Evolutionary conservation across 2,888 invertebrate species (phyloP).

Genomic region (Zygaena filipendulae): DNA sequence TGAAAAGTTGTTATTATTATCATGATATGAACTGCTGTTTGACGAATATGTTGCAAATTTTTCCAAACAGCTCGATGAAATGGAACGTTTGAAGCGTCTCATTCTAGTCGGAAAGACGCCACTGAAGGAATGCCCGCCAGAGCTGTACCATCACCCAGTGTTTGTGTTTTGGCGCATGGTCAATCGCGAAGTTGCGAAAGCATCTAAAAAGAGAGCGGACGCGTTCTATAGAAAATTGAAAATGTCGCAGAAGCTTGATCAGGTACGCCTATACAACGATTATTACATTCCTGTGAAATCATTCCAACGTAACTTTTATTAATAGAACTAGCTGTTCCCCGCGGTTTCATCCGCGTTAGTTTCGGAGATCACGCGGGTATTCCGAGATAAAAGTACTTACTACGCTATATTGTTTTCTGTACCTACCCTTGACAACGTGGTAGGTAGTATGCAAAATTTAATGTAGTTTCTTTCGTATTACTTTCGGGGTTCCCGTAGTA

Average conservation of each 20-base stretch:
- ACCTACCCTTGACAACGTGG: too few species aligned
- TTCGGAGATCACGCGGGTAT: too few species aligned
- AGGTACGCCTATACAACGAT: slow-evolving; percentile 29
- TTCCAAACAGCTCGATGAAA: slow-evolving; percentile 74
- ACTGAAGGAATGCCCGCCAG: slow-evolving; percentile 72
- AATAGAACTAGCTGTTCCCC: too few species aligned
- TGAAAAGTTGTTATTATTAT: too few species aligned
- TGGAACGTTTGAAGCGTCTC: slow-evolving; percentile 75
- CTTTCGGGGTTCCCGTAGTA: too few species aligned
- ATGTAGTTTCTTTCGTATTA: too few species aligned
- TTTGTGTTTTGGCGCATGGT: slow-evolving; percentile 73
- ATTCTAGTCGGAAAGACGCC: slow-evolving; percentile 76
- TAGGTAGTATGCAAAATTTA: too few species aligned
- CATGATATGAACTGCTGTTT: too few species aligned
- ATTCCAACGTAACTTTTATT: not conserved
- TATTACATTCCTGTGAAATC: slow-evolving; percentile 1
- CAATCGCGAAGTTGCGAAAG: slow-evolving; percentile 55
- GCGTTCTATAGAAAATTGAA: slow-evolving; percentile 54
- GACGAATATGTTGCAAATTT: too few species aligned
- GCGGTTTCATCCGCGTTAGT: too few species aligned
- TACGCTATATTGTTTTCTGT: too few species aligned
- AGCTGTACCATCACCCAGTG: slow-evolving; percentile 74
- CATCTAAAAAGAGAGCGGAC: slow-evolving; percentile 55
- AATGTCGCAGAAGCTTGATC: slow-evolving; percentile 39
- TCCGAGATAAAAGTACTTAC: too few species aligned